These are phyloP conservation scores for Brachionus rotundiformis DNA, from an alignment of 1,140 invertebrate species.

Conservation along the genomic window DNA sequence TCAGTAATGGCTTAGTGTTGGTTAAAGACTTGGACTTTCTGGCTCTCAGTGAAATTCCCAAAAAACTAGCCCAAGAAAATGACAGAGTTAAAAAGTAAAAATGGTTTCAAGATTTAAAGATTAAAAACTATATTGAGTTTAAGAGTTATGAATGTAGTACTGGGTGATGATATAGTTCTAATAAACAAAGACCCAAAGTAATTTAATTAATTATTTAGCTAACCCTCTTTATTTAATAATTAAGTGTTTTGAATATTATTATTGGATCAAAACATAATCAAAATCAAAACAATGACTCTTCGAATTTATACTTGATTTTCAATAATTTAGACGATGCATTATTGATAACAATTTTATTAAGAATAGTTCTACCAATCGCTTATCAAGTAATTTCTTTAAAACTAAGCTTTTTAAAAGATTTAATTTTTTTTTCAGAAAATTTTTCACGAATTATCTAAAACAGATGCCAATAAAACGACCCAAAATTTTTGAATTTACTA, in stretches of 20 bases:
- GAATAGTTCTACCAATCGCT: slow-evolving; percentile 23
- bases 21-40: background rate
- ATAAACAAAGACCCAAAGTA: background rate
- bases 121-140: too few relatives aligned
- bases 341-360: slow-evolving; percentile 13
- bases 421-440: background rate
- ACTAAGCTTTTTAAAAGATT: background rate
- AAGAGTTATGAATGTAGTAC: slow-evolving; percentile 4
- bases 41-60: background rate
- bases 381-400: slow-evolving; percentile 30
- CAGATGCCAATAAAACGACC: too few relatives aligned
- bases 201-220: too few relatives aligned
- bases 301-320: background rate
- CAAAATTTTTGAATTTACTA: too few relatives aligned
- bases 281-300: background rate
- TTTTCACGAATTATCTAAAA: background rate
- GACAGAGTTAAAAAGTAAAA: background rate
- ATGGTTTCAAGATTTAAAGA: background rate
- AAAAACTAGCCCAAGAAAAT: background rate
- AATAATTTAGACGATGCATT: background rate
- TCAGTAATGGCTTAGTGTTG: background rate
- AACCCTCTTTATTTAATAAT: too few relatives aligned
- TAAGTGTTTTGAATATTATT: slow-evolving; percentile 22
- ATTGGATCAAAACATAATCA: background rate
- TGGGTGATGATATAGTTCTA: background rate